Conservation (phyloP, 2,113 vertebrate genomes). For the Oncorhynchus nerka region DNA sequence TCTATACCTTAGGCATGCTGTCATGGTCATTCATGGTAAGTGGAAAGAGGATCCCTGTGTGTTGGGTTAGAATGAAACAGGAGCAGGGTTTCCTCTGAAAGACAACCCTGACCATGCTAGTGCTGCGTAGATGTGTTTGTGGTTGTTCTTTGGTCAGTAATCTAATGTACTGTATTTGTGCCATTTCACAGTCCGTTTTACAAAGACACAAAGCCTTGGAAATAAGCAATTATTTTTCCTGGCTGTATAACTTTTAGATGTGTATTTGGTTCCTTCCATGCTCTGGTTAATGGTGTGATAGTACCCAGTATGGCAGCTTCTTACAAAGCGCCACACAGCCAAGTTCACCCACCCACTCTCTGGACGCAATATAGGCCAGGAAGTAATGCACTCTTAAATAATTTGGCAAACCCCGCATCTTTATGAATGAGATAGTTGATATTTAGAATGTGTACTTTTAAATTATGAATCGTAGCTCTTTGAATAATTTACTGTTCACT, state of each 20-base stretch:
- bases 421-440: slow-evolving; percentile 21
- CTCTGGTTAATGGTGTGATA: neutral
- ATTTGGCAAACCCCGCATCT: slow-evolving; percentile 14
- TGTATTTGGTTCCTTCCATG: neutral
- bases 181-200: neutral
- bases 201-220: neutral
- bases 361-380: neutral
- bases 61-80: slow-evolving; percentile 6
- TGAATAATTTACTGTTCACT: slow-evolving; percentile 27
- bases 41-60: slow-evolving; percentile 16
- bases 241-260: neutral
- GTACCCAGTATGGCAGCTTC: neutral
- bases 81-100: neutral
- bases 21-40: neutral
- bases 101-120: neutral
- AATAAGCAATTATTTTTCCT: neutral
- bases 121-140: neutral
- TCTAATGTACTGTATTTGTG: neutral
- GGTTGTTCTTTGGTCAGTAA: neutral
- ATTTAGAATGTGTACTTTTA: slow-evolving; percentile 12
- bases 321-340: neutral
- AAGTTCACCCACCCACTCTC: neutral
- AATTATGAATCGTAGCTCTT: slow-evolving; percentile 19
- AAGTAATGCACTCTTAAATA: slow-evolving; percentile 21
- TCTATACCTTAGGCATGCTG: neutral